These are phyloP conservation scores for Botia kubotai DNA, from an alignment of 2,797 vertebrate species.

Conservation along the genomic window DNA sequence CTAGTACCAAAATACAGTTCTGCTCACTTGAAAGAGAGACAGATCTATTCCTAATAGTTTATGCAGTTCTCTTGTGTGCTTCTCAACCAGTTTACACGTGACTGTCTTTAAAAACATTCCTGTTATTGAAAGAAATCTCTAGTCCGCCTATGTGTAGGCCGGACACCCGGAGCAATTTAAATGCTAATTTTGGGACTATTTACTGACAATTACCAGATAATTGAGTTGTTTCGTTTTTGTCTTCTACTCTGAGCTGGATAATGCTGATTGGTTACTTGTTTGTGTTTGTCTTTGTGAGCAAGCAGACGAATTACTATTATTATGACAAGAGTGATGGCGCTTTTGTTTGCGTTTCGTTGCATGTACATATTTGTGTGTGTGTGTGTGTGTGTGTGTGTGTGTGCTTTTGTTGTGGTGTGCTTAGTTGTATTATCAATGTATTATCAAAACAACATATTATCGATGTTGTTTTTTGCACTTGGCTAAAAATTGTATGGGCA, in stretches of 20 bases:
- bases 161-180: constrained; percentile 62
- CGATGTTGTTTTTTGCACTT: not conserved
- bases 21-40: not conserved
- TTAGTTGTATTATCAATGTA: not conserved
- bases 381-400: not conserved
- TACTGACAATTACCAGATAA: constrained; percentile 64
- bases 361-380: not conserved
- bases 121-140: constrained; percentile 39
- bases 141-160: constrained; percentile 40
- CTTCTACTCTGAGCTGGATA: constrained; percentile 26
- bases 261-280: constrained; percentile 3
- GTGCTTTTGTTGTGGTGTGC: not conserved
- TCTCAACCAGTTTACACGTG: constrained; percentile 9
- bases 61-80: not conserved
- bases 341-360: not conserved
- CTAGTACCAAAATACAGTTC: not conserved
- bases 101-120: constrained; percentile 19
- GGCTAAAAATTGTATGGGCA: not conserved
- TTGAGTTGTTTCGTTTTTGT: constrained; percentile 59
- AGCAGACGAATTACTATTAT: not conserved
- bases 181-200: constrained; percentile 66
- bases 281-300: constrained; percentile 1
- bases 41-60: not conserved
- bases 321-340: not conserved
- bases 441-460: too few relatives aligned